phyloP scores from a whole-genome alignment of 2,113 vertebrate genomes.

The Semnornis frantzii region DNA sequence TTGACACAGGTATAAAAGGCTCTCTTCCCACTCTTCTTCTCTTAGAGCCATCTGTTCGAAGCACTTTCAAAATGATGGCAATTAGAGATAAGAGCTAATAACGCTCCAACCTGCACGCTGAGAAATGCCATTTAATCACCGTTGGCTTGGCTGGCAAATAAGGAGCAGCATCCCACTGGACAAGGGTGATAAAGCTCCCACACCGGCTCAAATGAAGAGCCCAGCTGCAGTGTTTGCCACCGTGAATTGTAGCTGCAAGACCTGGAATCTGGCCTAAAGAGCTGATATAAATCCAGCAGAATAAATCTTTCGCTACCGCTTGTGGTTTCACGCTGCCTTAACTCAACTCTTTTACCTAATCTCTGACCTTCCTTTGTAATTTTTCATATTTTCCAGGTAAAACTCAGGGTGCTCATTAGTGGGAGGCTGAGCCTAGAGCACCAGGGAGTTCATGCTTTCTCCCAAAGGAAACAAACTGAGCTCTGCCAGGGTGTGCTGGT shows the following conservation, averaged over 20 bases:
- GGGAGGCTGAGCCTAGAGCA: neutral
- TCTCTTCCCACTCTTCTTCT: slow-evolving; percentile 9
- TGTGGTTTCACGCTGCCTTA: slow-evolving; percentile 54
- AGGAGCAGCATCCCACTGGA: slow-evolving; percentile 39
- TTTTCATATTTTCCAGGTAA: slow-evolving; percentile 59
- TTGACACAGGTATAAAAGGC: slow-evolving; percentile 35
- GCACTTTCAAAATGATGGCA: slow-evolving; percentile 38
- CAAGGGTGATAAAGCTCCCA: slow-evolving; percentile 58
- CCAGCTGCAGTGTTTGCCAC: slow-evolving; percentile 61
- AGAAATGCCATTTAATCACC: slow-evolving; percentile 49
- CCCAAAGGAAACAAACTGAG: neutral
- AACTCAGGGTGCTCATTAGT: neutral
- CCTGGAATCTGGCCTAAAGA: slow-evolving; percentile 64
- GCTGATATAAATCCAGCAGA: slow-evolving; percentile 66
- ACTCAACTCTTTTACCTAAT: slow-evolving; percentile 71
- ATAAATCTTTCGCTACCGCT: slow-evolving; percentile 54
- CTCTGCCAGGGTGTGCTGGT: neutral
- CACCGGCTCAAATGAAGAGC: slow-evolving; percentile 27
- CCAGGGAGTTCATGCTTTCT: neutral
- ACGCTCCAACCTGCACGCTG: slow-evolving; percentile 51
- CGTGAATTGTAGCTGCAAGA: slow-evolving; percentile 65
- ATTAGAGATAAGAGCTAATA: slow-evolving; percentile 60
- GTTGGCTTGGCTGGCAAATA: slow-evolving; percentile 29
- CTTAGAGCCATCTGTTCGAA: slow-evolving; percentile 32
- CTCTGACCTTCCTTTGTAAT: slow-evolving; percentile 59